These are phyloP conservation scores for Chiroxiphia lanceolata DNA, from an alignment of 2,797 vertebrate species.

Conservation along the genomic window DNA sequence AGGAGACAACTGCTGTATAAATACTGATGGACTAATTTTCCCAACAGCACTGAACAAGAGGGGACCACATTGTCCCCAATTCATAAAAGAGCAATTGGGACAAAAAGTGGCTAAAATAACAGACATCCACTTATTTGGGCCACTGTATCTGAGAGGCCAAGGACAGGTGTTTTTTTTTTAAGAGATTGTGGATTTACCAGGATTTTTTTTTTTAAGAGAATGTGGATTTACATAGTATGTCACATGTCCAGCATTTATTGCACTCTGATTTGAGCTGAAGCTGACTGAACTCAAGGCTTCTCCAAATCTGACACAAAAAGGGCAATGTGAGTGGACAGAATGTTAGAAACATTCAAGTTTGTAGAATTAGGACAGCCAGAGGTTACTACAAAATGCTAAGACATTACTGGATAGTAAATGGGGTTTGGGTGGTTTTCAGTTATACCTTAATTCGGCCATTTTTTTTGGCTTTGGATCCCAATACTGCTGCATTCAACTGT, in stretches of 20 bases:
- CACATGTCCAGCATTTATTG: neutral
- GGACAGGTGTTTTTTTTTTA: neutral
- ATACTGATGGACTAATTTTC: slow-evolving; percentile 36
- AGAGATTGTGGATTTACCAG: no score
- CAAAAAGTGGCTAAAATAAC: neutral
- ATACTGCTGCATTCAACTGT: neutral
- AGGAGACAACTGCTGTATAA: slow-evolving; percentile 30
- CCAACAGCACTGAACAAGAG: neutral
- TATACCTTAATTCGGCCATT: neutral
- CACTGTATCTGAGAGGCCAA: neutral
- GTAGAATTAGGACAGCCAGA: neutral
- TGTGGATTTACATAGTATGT: neutral
- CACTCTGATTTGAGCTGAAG: neutral
- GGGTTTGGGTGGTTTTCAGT: neutral
- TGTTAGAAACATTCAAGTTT: neutral
- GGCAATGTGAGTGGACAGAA: neutral
- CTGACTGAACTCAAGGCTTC: neutral
- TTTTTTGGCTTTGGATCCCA: neutral
- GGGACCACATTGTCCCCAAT: neutral
- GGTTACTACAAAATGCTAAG: neutral
- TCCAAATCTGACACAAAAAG: neutral
- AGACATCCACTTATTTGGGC: neutral
- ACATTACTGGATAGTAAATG: neutral
- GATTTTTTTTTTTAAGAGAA: neutral
- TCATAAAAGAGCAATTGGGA: neutral